A percentile compares a stretch with the other conserved stretches of the same genome.
Evolutionary conservation across 2,797 vertebrate species (phyloP).

Genomic region (Yasuhikotakia modesta): DNA sequence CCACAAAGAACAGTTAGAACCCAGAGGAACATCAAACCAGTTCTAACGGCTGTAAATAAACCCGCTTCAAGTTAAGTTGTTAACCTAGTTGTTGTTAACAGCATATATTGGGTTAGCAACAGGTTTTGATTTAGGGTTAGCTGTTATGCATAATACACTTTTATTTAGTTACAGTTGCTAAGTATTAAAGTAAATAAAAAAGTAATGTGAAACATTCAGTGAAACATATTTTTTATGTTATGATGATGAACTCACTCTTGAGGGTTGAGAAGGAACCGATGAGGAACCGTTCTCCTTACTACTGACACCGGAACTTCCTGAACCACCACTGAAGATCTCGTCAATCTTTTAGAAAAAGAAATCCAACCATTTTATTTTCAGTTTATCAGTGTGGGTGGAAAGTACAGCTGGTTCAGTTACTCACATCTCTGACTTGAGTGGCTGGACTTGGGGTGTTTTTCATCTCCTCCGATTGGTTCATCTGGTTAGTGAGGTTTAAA

Average conservation of each 20-base stretch:
- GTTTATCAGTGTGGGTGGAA: not conserved
- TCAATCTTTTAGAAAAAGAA: conserved; percentile 78
- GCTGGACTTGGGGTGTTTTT: conserved; percentile 75
- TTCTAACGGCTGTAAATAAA: not conserved
- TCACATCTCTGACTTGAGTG: conserved; percentile 81
- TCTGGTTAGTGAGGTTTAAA: conserved; percentile 86
- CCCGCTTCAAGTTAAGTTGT: not conserved
- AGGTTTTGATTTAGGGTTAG: too few relatives aligned
- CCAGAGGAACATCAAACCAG: not conserved
- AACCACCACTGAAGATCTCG: conserved; percentile 82
- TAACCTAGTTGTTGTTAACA: too few relatives aligned
- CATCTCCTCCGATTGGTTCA: conserved; percentile 81
- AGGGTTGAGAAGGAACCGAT: conserved; percentile 74
- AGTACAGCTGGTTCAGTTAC: not conserved
- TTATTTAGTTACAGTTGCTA: too few relatives aligned
- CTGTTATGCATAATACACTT: too few relatives aligned
- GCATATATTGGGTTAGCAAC: too few relatives aligned
- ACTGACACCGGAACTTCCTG: conserved; percentile 77
- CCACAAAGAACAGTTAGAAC: not conserved
- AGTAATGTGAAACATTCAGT: not conserved
- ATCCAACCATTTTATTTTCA: not conserved
- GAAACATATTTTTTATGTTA: not conserved
- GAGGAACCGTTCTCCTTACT: conserved; percentile 85
- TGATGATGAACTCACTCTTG: conserved; percentile 76
- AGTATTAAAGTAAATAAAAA: too few relatives aligned